Evolutionary conservation across 2,113 vertebrate genomes (phyloP), one percentile per base, ranked within the genome.

Genomic region (Pyxicephalus adspersus): DNA sequence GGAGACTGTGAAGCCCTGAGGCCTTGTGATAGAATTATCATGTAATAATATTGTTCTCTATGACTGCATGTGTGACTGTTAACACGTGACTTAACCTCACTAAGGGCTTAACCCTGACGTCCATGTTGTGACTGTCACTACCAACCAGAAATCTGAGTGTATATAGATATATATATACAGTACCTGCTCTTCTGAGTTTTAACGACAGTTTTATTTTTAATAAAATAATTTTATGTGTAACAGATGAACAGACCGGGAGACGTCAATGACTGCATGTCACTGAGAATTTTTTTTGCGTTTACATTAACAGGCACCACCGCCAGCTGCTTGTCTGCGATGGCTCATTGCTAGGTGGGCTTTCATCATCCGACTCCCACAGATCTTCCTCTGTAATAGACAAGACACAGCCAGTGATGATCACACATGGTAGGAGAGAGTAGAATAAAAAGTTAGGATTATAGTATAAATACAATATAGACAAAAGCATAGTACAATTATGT

Each of bases 171-270:
- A 38, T 38, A 38, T 38, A 38, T 38, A 45, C 38, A 45, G 38
- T 9, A 45, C 15, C 38, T 45, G 38, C 38, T 45, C 38, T 45
- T 45, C 38, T 45, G 7, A 45, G 7, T 77, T 67, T 52, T 13
- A 23, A 58, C 58, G 52, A 54, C 72, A 76, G 61, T 76, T 76
- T 76, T 83, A 76, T 83, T 77, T 83, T 76, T 83, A 83, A 76
- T 68, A 70, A 70, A 76, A 34, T 68, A 45, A 54, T 58, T 76
- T 77, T 31, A n/a, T 34, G 65, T 76, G 72, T 76, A 77, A 60
- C 8, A 17, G 25, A 34, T 25, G 55, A 64, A 3, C 22, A n/a
- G 22, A 52, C 18, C 17, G 23, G 26, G 15, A 31, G 28, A 31
- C 57, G 57, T 23, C 20, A 60, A 20, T 23, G 28, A 18, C 2